A percentile compares a stretch with the other conserved stretches of the same genome.
phyloP scores from a whole-genome alignment of 2,888 invertebrate genomes.

The Mantis religiosa region DNA sequence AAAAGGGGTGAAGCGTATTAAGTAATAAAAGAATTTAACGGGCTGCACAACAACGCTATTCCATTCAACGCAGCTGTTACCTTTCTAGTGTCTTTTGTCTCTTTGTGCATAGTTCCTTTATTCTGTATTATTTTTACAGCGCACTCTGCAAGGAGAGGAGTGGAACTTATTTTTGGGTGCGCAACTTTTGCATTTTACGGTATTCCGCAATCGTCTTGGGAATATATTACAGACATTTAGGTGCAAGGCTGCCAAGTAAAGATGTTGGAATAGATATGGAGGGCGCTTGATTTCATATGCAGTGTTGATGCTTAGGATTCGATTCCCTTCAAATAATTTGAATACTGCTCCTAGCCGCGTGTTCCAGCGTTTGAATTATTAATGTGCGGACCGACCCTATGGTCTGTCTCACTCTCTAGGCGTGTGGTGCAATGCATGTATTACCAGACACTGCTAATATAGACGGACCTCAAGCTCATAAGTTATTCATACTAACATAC shows the following conservation, averaged over 20 bases:
- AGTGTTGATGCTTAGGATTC: conserved; percentile 22
- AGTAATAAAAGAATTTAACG: not conserved
- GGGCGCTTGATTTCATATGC: conserved; percentile 17
- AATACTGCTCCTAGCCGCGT: conserved; percentile 10
- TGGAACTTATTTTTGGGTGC: not conserved
- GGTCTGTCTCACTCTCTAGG: not conserved
- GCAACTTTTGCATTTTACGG: not conserved
- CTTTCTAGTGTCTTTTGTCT: not conserved
- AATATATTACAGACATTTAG: not conserved
- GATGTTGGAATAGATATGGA: not conserved
- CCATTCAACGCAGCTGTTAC: not conserved
- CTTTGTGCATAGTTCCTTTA: not conserved
- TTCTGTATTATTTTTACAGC: not conserved
- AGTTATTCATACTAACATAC: conserved; percentile 7
- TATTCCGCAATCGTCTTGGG: not conserved
- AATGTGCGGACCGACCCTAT: not conserved
- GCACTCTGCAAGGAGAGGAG: not conserved
- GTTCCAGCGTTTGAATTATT: conserved; percentile 20
- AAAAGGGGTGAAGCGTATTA: not conserved
- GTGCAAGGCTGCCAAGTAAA: not conserved
- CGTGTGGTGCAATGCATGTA: not conserved
- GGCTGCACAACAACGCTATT: not conserved
- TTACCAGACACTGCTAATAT: not conserved
- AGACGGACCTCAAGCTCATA: not conserved
- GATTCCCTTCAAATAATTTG: conserved; percentile 20